These are phyloP conservation scores for Conistra vaccinii DNA, from an alignment of 2,888 invertebrate species.

Conservation along the genomic window DNA sequence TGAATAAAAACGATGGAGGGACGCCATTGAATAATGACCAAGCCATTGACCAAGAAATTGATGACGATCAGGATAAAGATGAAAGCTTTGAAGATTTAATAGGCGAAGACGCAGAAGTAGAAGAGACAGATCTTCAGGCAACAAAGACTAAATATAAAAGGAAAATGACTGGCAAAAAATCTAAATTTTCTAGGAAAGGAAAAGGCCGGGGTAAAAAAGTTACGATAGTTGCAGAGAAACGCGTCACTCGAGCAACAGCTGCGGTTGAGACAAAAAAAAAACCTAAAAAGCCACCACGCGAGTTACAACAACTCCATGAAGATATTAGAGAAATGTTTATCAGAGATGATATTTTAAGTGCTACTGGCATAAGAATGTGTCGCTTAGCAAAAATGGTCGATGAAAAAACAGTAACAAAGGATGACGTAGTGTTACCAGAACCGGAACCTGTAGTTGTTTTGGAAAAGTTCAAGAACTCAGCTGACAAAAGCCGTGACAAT, in stretches of 20 bases:
- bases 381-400: slow-evolving; percentile 89
- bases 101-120: slow-evolving; percentile 30
- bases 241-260: slow-evolving; percentile 71
- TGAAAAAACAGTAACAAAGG: slow-evolving; percentile 74
- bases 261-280: slow-evolving; percentile 56
- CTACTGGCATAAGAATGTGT: slow-evolving; percentile 92
- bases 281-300: slow-evolving; percentile 81
- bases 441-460: slow-evolving; percentile 76
- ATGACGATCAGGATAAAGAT: slow-evolving; percentile 40
- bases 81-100: slow-evolving; percentile 36
- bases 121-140: slow-evolving; percentile 22
- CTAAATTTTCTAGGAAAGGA: slow-evolving; percentile 58
- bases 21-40: slow-evolving; percentile 12
- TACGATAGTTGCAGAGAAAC: slow-evolving; percentile 55
- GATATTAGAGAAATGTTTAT: slow-evolving; percentile 94
- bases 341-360: slow-evolving; percentile 91
- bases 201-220: slow-evolving; percentile 60
- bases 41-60: slow-evolving; percentile 17
- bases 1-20: neutral
- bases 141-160: slow-evolving; percentile 54
- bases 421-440: slow-evolving; percentile 62
- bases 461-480: slow-evolving; percentile 75
- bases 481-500: slow-evolving; percentile 58
- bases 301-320: slow-evolving; percentile 92
- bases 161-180: slow-evolving; percentile 43